Evolutionary conservation across 2,113 vertebrate species (phyloP).

Genomic region (Gopherus flavomarginatus): DNA sequence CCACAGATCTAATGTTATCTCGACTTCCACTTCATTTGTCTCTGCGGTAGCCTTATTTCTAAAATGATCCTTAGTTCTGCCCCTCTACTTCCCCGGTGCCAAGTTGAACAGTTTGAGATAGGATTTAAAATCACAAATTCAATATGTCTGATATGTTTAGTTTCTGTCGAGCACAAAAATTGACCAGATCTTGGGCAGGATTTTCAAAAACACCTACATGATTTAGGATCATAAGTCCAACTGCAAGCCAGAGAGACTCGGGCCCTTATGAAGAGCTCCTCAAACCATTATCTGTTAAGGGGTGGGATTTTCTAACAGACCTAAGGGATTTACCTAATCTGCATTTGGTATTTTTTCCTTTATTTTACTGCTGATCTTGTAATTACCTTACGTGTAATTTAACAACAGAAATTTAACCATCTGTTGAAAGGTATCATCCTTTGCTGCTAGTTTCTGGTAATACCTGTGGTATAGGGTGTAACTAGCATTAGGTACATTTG

Average conservation of each 20-base stretch:
- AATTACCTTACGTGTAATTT: background rate
- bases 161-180: background rate
- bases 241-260: background rate
- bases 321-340: background rate
- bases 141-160: conserved; percentile 41
- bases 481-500: background rate
- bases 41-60: conserved; percentile 23
- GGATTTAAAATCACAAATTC: conserved; percentile 42
- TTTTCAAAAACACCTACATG: background rate
- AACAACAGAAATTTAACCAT: background rate
- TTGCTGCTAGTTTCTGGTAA: background rate
- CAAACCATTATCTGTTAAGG: background rate
- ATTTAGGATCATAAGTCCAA: background rate
- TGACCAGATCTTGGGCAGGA: background rate
- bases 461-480: background rate
- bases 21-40: conserved; percentile 13
- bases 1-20: background rate
- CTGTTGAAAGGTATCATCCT: background rate
- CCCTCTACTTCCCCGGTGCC: background rate
- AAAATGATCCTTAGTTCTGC: background rate
- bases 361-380: background rate
- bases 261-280: background rate
- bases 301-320: background rate
- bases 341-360: background rate
- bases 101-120: conserved; percentile 40